Conservation (phyloP, 2,888 invertebrate species). For the Drosophila robusta region DNA sequence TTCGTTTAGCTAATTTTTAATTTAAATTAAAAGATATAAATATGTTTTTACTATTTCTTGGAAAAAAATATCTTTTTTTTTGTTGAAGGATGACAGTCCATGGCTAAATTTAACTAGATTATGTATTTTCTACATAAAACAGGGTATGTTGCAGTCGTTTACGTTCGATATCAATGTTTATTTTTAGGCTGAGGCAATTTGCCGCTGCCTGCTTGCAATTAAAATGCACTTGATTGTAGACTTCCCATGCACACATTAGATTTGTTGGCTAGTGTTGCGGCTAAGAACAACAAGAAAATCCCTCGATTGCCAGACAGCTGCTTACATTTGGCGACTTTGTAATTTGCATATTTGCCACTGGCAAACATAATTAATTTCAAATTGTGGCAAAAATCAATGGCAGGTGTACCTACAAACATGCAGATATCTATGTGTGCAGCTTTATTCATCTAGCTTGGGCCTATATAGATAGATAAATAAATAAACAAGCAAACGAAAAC, state of each 20-base stretch:
- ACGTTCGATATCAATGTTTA: background rate
- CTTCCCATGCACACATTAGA: background rate
- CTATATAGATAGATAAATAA: conserved; percentile 32
- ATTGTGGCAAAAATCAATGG: conserved; percentile 48
- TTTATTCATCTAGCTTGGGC: conserved; percentile 12
- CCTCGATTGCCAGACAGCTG: conserved; percentile 5
- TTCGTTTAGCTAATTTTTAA: too few relatives aligned
- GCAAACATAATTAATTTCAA: conserved; percentile 51
- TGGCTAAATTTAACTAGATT: too few relatives aligned
- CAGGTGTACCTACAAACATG: conserved; percentile 1
- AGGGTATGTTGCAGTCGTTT: background rate
- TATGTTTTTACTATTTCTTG: too few relatives aligned
- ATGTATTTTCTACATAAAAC: too few relatives aligned
- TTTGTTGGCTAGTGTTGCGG: background rate
- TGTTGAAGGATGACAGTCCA: too few relatives aligned
- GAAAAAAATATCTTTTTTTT: too few relatives aligned
- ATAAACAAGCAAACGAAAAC: conserved; percentile 41
- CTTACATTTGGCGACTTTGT: conserved; percentile 20
- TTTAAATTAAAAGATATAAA: too few relatives aligned
- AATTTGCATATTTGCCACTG: conserved; percentile 47
- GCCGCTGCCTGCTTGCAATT: background rate
- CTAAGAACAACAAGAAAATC: background rate
- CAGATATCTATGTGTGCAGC: background rate
- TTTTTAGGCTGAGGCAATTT: too few relatives aligned
- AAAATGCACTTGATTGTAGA: background rate